Evolutionary conservation across 1,140 invertebrate genomes (phyloP).

Genomic region (Cydia strobilella): DNA sequence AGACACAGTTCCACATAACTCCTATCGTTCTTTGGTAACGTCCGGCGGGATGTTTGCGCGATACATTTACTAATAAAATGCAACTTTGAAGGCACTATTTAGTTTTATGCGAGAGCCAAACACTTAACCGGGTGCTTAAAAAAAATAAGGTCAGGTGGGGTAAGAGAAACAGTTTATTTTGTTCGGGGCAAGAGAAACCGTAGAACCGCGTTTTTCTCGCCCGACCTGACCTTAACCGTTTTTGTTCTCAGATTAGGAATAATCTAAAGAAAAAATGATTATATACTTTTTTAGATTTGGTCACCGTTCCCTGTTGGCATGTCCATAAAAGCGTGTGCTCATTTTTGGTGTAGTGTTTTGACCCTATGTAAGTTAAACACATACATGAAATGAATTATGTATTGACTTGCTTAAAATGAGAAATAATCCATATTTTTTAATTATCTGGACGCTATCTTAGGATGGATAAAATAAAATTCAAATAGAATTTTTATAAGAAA

Average conservation of each 20-base stretch:
- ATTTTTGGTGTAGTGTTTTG: neutral
- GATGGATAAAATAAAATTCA: conserved; percentile 20
- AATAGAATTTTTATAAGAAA: neutral
- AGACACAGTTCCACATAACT: conserved; percentile 39
- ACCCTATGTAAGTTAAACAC: neutral
- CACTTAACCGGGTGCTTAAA: neutral
- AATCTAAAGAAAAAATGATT: neutral
- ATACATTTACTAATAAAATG: conserved; percentile 19
- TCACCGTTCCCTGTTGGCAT: neutral
- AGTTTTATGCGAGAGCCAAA: neutral
- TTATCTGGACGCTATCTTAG: conserved; percentile 18
- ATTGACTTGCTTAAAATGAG: neutral
- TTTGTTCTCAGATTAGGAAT: no score
- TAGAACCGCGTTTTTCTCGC: no score
- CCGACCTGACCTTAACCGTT: no score
- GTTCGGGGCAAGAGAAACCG: no score
- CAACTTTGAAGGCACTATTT: conserved; percentile 31
- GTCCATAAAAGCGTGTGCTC: neutral
- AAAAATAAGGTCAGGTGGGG: neutral
- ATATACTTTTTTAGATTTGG: neutral
- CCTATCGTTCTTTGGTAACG: conserved; percentile 50
- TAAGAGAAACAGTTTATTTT: no score
- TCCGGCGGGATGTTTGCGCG: conserved; percentile 47
- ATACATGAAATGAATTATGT: conserved; percentile 5
- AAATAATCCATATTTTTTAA: neutral